phyloP scores from a whole-genome alignment of 2,113 vertebrate genomes.

The Salvator merianae region DNA sequence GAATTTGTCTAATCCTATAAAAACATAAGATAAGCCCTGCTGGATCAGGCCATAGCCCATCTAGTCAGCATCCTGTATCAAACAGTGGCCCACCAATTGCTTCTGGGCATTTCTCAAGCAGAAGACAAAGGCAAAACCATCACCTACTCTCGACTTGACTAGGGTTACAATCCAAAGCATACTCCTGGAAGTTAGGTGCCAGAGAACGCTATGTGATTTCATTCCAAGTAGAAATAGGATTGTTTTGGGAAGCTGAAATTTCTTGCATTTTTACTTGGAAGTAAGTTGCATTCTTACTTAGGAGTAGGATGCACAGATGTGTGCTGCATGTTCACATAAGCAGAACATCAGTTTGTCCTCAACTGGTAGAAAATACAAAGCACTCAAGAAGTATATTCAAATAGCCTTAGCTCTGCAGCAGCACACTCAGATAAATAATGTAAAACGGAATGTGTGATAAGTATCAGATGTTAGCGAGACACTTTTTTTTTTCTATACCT shows the following conservation, averaged over 20 bases:
- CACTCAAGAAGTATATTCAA: not conserved
- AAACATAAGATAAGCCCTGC: too few species aligned
- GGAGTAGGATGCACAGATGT: not conserved
- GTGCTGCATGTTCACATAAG: not conserved
- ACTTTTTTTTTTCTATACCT: conserved; percentile 78
- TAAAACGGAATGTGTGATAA: not conserved
- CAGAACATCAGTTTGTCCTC: not conserved
- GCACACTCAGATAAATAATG: not conserved
- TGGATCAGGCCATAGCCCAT: too few species aligned
- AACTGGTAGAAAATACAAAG: not conserved
- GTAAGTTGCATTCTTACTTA: not conserved
- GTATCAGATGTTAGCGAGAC: not conserved
- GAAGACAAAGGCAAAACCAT: too few species aligned
- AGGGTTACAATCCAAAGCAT: not conserved
- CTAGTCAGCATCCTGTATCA: too few species aligned
- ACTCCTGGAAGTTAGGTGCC: not conserved
- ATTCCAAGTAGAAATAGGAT: not conserved
- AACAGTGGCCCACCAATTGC: too few species aligned
- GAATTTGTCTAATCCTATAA: too few species aligned
- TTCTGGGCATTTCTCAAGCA: too few species aligned
- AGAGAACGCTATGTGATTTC: not conserved
- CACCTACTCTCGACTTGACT: not conserved
- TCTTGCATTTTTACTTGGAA: not conserved
- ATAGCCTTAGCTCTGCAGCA: not conserved
- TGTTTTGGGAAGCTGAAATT: not conserved